Conservation (phyloP, 23 tunicate species). For the Corella eumyota region DNA sequence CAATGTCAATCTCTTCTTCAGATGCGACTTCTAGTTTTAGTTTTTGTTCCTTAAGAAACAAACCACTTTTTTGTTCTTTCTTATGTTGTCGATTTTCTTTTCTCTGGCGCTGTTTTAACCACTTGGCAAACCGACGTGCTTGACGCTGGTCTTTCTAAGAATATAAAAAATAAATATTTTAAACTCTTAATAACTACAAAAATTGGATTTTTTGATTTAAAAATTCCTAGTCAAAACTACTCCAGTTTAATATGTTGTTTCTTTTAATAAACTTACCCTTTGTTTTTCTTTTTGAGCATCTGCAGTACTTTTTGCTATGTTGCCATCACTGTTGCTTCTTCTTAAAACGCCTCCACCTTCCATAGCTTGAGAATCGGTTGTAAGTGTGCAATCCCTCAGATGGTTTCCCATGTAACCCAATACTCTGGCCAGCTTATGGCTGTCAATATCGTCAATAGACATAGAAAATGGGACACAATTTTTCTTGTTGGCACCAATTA, state of each 20-base stretch:
- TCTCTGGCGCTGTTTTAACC: slow-evolving; percentile 66
- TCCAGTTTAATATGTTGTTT: too few species aligned
- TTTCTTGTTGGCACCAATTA: slow-evolving; percentile 26
- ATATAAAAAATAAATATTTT: too few species aligned
- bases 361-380: too few species aligned
- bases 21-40: slow-evolving; percentile 29
- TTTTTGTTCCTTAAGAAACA: slow-evolving; percentile 60
- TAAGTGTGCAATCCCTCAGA: too few species aligned
- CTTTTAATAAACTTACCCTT: too few species aligned
- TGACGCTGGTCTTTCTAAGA: too few species aligned
- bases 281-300: slow-evolving; percentile 42
- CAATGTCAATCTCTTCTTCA: slow-evolving; percentile 43
- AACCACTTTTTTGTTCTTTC: slow-evolving; percentile 71
- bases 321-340: slow-evolving; percentile 62
- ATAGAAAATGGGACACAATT: slow-evolving; percentile 6
- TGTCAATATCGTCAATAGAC: slow-evolving; percentile 55
- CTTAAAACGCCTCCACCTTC: slow-evolving; percentile 5
- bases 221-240: too few species aligned
- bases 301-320: slow-evolving; percentile 24
- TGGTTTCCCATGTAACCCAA: slow-evolving; percentile 52
- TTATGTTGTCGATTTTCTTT: slow-evolving; percentile 66
- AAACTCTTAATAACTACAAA: too few species aligned
- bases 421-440: slow-evolving; percentile 20
- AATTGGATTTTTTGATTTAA: too few species aligned
- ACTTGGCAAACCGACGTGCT: slow-evolving; percentile 70